These are phyloP conservation scores for Aspidiotus rigidus DNA, from an alignment of 2,888 invertebrate species.

Conservation along the genomic window DNA sequence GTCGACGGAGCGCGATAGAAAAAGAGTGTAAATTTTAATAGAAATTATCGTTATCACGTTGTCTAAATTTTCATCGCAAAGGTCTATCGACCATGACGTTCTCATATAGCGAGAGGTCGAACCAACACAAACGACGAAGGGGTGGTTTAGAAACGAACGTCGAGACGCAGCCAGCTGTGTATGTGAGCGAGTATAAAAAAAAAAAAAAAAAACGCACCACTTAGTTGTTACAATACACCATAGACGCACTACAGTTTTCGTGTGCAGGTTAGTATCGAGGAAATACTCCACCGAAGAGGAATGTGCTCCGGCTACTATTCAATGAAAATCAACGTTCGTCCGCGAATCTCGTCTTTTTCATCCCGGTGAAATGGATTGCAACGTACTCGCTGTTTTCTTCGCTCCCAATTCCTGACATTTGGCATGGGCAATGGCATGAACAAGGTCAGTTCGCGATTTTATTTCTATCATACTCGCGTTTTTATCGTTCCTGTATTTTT, in stretches of 20 bases:
- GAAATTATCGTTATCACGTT: no score
- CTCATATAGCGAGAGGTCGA: not conserved
- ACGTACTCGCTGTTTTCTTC: conserved; percentile 3
- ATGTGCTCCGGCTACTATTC: not conserved
- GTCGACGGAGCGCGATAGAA: no score
- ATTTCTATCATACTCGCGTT: not conserved
- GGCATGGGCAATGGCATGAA: conserved; percentile 33
- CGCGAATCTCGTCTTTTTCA: not conserved
- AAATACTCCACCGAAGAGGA: conserved; percentile 11
- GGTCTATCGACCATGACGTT: not conserved
- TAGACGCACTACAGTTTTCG: conserved; percentile 14
- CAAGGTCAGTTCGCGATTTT: conserved; percentile 24
- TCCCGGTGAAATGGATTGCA: conserved; percentile 18
- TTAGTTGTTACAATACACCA: conserved; percentile 18
- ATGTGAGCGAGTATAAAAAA: not conserved
- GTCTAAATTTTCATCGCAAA: no score
- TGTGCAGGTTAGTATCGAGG: conserved; percentile 25
- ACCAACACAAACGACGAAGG: no score
- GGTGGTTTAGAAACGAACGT: not conserved
- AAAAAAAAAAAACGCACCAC: conserved; percentile 9
- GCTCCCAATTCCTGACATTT: conserved; percentile 28
- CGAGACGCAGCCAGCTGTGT: no score
- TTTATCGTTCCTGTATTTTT: no score
- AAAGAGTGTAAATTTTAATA: no score
- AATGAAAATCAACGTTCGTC: conserved; percentile 12